Base-by-base conservation (phyloP, 2,888 invertebrate genomes). In the Dinocampus coccinellae region DNA sequence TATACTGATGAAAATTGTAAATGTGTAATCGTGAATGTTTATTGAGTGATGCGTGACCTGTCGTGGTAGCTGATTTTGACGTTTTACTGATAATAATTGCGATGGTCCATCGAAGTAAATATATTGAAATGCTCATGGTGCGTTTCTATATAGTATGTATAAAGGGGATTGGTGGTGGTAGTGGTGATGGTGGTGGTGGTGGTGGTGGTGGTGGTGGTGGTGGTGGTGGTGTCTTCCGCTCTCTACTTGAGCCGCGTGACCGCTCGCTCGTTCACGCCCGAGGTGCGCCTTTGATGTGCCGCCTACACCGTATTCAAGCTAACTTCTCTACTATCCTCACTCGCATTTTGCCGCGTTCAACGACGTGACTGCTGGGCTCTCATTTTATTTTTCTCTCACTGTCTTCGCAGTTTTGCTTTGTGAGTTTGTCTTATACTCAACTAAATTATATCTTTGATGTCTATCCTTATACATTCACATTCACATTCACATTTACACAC, bases 281-380 rank as follows among this genome's bases (percentile, higher is more conserved):
- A 84, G 84, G 84, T 84, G 84, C 81, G 83, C 84, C 84, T 84
- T 84, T 84, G 84, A 84, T 84, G 83, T 84, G 84, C 84, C 84
- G 84, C 84, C 83, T 84, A 84, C 82, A 82, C 81, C 78, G 79
- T 78, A 76, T 84, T 84, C 84, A 79, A 80, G 81, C 84, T 83
- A 84, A 84, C 84, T 84, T 79, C 75, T 60, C 55, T 62, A 29
- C 60, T 66, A 53, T 61, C 47, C 63, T 64, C 73, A 61, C 52
- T 64, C 64, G 73, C 73, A 71, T 71, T 73, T 73, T 73, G 68
- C 72, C 73, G 73, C 73, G 73, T 73, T 58, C 75, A 68, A 69
- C 70, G 66, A 58, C 63, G 72, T 67, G 70, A 72, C 61, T 67
- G 68, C 71, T 68, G 73, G 60, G 66, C 63, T 69, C 61, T 70